A percentile compares a stretch with the other conserved stretches of the same genome.
Evolutionary conservation across 2,113 vertebrate genomes (phyloP).

Genomic region (Octodon degus): DNA sequence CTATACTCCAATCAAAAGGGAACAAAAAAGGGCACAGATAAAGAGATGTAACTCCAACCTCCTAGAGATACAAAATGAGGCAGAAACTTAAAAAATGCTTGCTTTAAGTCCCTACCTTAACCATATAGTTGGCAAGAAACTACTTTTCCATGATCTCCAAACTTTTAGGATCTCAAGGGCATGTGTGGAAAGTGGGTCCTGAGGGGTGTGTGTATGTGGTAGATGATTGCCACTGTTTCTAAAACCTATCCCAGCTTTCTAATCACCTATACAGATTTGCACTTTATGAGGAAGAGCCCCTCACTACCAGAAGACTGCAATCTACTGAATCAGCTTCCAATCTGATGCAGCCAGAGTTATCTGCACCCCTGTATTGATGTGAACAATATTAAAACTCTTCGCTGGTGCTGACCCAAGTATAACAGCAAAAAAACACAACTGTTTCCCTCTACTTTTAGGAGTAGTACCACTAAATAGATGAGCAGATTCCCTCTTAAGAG

Average conservation of each 20-base stretch:
- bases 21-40: slow-evolving; percentile 28
- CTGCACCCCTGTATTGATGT: neutral
- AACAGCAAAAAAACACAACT: slow-evolving; percentile 12
- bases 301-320: neutral
- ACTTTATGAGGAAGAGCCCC: neutral
- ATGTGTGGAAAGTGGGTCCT: neutral
- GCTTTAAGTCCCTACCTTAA: slow-evolving; percentile 1
- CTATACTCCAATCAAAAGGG: neutral
- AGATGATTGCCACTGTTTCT: neutral
- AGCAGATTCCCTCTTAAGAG: slow-evolving; percentile 42
- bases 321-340: slow-evolving; percentile 8
- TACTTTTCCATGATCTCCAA: neutral
- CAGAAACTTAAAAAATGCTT: slow-evolving; percentile 17
- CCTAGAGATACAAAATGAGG: neutral
- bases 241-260: slow-evolving; percentile 9
- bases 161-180: neutral
- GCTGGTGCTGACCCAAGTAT: neutral
- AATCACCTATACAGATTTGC: neutral
- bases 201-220: neutral
- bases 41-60: neutral
- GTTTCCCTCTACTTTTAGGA: neutral
- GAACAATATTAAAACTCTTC: neutral
- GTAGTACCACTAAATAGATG: neutral
- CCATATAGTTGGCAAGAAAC: slow-evolving; percentile 32
- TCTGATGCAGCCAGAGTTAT: neutral